A percentile compares a stretch with the other conserved stretches of the same genome.
phyloP scores from a whole-genome alignment of 2,113 vertebrate species.

The Platysteira castanea region DNA sequence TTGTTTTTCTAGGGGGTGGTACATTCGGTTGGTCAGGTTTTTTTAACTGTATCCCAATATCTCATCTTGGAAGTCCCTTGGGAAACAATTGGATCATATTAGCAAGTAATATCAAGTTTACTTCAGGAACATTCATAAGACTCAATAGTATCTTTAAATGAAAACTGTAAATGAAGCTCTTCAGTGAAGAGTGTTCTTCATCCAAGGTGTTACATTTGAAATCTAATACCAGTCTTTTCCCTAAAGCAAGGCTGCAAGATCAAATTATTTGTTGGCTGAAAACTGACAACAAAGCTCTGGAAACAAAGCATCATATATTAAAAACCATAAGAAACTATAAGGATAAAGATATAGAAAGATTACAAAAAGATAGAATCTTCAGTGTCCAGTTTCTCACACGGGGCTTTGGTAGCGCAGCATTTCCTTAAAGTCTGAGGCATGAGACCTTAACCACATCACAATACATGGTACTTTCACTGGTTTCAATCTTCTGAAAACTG shows the following conservation, averaged over 20 bases:
- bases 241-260: neutral
- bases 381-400: neutral
- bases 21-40: neutral
- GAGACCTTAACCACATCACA: neutral
- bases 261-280: neutral
- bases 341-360: neutral
- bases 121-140: neutral
- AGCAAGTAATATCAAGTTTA: neutral
- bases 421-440: neutral
- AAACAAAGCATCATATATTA: neutral
- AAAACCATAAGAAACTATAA: neutral
- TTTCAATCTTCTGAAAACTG: neutral
- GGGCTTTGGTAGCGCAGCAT: neutral
- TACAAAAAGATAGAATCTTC: neutral
- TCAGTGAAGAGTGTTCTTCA: neutral
- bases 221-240: neutral
- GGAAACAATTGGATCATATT: neutral
- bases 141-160: neutral
- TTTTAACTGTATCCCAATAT: neutral
- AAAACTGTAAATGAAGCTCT: neutral
- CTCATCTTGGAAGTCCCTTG: neutral
- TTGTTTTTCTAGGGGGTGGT: neutral
- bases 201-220: neutral
- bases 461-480: fast-evolving
- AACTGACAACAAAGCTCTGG: neutral